Evolutionary conservation across 2,797 vertebrate genomes (phyloP).

Genomic region (Ibycter americanus): DNA sequence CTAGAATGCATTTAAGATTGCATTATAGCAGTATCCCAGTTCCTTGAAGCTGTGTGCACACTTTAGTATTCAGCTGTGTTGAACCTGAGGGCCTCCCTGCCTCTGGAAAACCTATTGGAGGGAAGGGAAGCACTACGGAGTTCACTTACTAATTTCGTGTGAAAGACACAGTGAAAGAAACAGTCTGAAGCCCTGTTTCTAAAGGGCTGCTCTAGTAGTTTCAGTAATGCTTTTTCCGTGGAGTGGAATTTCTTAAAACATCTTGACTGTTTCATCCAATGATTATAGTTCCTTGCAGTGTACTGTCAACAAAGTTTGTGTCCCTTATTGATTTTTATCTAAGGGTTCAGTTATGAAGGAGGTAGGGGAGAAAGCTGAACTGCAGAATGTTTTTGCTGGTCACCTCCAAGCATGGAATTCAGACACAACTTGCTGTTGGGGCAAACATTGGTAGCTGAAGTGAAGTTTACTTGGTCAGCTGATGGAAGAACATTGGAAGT

Average conservation of each 20-base stretch:
- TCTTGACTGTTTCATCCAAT: too few species aligned
- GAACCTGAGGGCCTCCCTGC: background rate
- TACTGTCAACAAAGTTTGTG: background rate
- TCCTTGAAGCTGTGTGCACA: background rate
- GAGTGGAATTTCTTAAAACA: background rate
- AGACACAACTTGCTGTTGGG: background rate
- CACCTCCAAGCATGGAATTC: background rate
- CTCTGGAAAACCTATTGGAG: background rate
- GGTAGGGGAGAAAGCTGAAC: background rate
- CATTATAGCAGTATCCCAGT: background rate
- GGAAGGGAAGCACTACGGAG: background rate
- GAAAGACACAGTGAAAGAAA: too few species aligned
- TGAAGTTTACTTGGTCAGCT: background rate
- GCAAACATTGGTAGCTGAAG: background rate
- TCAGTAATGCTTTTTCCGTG: background rate
- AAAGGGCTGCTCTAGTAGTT: background rate
- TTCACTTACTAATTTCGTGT: background rate
- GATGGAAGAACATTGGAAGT: background rate
- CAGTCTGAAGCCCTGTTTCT: background rate
- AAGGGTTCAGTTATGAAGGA: background rate
- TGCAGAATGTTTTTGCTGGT: background rate
- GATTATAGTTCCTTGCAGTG: background rate
- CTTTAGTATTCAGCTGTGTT: background rate
- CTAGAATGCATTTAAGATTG: background rate
- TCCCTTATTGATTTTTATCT: background rate